Evolutionary conservation across 2,113 vertebrate genomes (phyloP).

Genomic region (Pluvianellus socialis): DNA sequence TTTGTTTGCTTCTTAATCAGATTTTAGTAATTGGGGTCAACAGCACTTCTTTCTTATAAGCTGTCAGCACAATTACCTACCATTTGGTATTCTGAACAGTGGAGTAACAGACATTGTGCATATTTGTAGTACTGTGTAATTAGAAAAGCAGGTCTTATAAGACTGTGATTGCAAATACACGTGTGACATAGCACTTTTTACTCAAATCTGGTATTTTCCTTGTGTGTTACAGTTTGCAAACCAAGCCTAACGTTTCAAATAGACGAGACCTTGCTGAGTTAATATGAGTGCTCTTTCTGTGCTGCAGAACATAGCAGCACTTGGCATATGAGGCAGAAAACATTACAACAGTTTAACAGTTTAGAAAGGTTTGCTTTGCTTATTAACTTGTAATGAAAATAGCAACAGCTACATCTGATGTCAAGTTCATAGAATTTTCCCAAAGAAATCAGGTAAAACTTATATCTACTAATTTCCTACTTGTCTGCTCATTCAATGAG

Average conservation of each 20-base stretch:
- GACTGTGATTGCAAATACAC: background rate
- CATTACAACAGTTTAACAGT: background rate
- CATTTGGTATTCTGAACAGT: background rate
- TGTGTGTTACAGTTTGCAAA: background rate
- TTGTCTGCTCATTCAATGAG: background rate
- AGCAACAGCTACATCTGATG: background rate
- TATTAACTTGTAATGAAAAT: background rate
- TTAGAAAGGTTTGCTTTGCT: background rate
- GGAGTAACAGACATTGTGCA: background rate
- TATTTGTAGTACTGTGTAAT: background rate
- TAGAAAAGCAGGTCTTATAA: background rate
- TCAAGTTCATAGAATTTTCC: background rate
- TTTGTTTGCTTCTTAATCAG: slow-evolving; percentile 6
- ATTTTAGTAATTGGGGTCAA: background rate
- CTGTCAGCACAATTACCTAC: background rate
- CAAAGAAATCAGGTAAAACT: background rate
- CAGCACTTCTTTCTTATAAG: background rate
- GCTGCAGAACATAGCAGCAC: background rate
- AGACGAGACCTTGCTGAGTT: background rate
- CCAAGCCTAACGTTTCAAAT: background rate
- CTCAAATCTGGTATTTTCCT: background rate
- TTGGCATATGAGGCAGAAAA: background rate
- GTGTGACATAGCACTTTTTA: background rate
- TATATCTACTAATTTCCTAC: background rate
- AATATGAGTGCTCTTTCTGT: background rate